Conservation (phyloP, 2,888 invertebrate species). For the Melipona beecheii region DNA sequence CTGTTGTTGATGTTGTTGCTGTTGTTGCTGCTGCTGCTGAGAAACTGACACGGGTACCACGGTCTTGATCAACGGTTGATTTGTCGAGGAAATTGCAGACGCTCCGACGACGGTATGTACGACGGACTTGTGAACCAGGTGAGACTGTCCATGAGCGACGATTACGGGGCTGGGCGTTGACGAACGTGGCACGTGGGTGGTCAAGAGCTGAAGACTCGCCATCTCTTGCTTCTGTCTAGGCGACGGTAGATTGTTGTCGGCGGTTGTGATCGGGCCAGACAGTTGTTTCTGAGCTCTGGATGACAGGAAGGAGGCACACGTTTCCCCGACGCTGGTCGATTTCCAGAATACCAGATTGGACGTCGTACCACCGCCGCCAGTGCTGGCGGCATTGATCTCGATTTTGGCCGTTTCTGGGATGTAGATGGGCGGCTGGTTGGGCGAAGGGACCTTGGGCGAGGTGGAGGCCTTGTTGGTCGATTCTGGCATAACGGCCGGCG, state of each 20-base stretch:
- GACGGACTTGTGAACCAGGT: constrained; percentile 76
- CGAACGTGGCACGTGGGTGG: constrained; percentile 87
- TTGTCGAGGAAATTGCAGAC: constrained; percentile 66
- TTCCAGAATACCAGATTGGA: constrained; percentile 76
- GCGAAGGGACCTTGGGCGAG: constrained; percentile 82
- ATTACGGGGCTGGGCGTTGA: constrained; percentile 85
- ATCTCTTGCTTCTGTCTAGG: constrained; percentile 81
- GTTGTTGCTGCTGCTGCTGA: rapidly evolving
- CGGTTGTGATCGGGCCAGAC: constrained; percentile 56
- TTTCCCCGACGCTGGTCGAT: constrained; percentile 66
- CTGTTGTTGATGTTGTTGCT: rapidly evolving
- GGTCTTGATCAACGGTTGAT: constrained; percentile 78
- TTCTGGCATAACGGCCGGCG: constrained; percentile 80
- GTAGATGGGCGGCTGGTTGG: constrained; percentile 82
- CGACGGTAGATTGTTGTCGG: constrained; percentile 70
- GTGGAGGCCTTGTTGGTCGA: constrained; percentile 81
- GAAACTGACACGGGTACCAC: constrained; percentile 75
- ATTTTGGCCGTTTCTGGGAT: constrained; percentile 83
- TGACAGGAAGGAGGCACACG: constrained; percentile 65
- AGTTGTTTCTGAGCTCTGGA: constrained; percentile 74
- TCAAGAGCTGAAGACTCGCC: constrained; percentile 87
- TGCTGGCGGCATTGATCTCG: constrained; percentile 74
- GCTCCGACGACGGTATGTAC: constrained; percentile 72
- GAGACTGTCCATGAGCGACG: constrained; percentile 81
- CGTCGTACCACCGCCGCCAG: constrained; percentile 51